Base-by-base conservation (phyloP, 2,797 vertebrate genomes). In the Epinephelus coioides region DNA sequence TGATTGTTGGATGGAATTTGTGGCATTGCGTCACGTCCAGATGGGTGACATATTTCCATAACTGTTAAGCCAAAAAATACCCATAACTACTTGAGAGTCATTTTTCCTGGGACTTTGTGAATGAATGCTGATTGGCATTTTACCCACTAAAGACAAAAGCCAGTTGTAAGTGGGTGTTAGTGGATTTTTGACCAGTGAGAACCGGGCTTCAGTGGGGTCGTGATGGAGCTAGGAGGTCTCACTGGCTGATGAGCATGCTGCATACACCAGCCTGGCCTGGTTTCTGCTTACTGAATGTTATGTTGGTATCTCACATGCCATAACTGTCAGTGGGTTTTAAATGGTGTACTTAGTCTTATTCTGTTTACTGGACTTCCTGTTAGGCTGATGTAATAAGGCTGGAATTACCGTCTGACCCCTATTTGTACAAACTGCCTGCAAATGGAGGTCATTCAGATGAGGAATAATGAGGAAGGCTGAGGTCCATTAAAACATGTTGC, bases 301-400 rank as follows among this genome's bases (percentile, higher is more conserved):
- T 56, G 62, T 63, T 70, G 64, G 49, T 82, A 63, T 81, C 78
- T 86, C 47, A 56, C 60, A 47, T 86, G 60, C 77, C 83, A 60
- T 80, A 87, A 88, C 83, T 90, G 86, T 85, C 86, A 76, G 81
- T 82, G 80, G 76, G 74, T 86, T 88, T 90, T 88, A 91, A 91
- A 91, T 85, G 87, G 81, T 77, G 83, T 86, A 91, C 87, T 81
- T 83, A 83, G 88, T 81, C 77, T 89, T 79, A 83, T 84, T 91
- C 70, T 59, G 75, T 91, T 92, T 81, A 82, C 86, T 90, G 83
- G 64, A 85, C 86, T 91, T 93, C 91, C 90, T 86, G 82, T 90
- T 82, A 73, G 69, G 83, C 78, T 91, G 85, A 92, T 89, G 87
- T 87, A 89, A 88, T 90, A 78, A 89, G 79, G 67, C 73, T 88